These are phyloP conservation scores for Cerastoderma edule DNA, from an alignment of 2,888 invertebrate genomes.

Conservation along the genomic window DNA sequence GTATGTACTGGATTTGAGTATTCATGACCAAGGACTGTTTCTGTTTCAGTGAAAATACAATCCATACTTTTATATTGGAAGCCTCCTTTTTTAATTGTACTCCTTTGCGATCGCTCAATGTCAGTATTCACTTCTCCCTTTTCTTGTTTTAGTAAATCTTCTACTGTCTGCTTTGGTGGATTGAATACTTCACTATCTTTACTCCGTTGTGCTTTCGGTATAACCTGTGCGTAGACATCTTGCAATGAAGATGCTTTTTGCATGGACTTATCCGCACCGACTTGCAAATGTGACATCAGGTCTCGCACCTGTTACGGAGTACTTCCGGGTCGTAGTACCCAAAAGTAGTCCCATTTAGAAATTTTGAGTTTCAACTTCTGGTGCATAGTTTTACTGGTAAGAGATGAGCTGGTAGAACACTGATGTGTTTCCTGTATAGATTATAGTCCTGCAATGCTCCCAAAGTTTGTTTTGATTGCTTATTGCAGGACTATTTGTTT, in stretches of 20 bases:
- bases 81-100: slow-evolving; percentile 11
- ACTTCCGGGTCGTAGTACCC: no score
- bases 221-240: slow-evolving; percentile 10
- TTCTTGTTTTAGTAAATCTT: neutral
- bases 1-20: slow-evolving; percentile 15
- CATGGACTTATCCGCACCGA: neutral
- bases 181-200: slow-evolving; percentile 2
- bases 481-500: no score
- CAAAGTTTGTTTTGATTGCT: no score
- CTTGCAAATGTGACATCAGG: neutral
- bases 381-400: no score
- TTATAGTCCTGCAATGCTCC: no score
- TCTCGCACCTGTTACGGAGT: no score
- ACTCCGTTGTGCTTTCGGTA: slow-evolving; percentile 4
- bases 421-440: no score
- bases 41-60: slow-evolving; percentile 3
- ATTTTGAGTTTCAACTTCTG: no score
- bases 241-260: no score
- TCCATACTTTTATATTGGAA: slow-evolving; percentile 11
- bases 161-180: neutral
- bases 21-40: neutral
- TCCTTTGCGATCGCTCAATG: neutral
- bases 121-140: neutral
- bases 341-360: no score
- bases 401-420: no score